Percentiles rank a stretch among this genome's conserved stretches.
These are phyloP conservation scores for Tetraneura akinire DNA, from an alignment of 1,140 invertebrate species.

Conservation along the genomic window DNA sequence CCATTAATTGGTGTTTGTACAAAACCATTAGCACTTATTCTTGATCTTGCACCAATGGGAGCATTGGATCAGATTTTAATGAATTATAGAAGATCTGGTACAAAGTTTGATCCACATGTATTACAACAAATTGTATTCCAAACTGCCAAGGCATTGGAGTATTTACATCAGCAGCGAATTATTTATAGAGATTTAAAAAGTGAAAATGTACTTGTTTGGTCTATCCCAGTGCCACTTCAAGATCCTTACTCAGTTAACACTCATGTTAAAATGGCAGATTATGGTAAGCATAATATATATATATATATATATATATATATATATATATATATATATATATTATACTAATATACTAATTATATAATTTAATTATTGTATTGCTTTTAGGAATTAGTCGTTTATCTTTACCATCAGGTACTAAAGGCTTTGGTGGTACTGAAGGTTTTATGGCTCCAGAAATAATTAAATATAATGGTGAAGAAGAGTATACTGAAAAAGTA, in stretches of 20 bases:
- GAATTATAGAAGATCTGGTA: conserved; percentile 80
- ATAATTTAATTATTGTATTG: conserved; percentile 41
- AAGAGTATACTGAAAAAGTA: conserved; percentile 98
- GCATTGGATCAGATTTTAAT: conserved; percentile 81
- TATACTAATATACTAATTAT: background rate
- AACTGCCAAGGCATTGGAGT: conserved; percentile 91
- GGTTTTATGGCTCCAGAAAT: conserved; percentile 99
- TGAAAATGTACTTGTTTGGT: conserved; percentile 97
- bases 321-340: conserved; percentile 28
- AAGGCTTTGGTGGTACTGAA: conserved; percentile 96
- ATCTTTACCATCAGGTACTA: conserved; percentile 85
- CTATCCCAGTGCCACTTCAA: conserved; percentile 73
- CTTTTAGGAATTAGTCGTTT: conserved; percentile 85
- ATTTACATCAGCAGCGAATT: conserved; percentile 90
- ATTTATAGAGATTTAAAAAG: conserved; percentile 97
- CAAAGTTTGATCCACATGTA: conserved; percentile 75
- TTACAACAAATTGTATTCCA: conserved; percentile 70
- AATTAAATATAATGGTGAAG: conserved; percentile 95
- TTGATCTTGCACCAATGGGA: conserved; percentile 89
- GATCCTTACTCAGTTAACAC: conserved; percentile 69
- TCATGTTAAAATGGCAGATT: conserved; percentile 92
- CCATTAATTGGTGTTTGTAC: conserved; percentile 71
- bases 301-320: background rate
- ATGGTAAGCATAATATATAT: conserved; percentile 66
- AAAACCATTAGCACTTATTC: conserved; percentile 67